Conservation (phyloP, 2,113 vertebrate genomes). For the Corapipo altera region DNA sequence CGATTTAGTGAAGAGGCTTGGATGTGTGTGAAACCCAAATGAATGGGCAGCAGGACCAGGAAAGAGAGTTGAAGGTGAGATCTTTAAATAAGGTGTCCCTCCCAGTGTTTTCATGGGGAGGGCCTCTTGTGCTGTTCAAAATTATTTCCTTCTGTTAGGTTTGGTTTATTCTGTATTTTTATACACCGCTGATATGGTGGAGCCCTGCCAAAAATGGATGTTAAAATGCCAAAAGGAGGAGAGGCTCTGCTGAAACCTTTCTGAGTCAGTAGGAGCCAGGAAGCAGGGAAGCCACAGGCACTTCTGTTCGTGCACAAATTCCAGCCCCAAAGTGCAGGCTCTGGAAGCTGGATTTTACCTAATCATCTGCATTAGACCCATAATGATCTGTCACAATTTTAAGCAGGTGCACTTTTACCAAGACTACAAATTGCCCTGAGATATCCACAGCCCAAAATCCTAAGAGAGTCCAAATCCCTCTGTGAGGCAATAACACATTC, state of each 20-base stretch:
- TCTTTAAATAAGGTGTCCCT: background rate
- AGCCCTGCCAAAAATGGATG: background rate
- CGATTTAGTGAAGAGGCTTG: background rate
- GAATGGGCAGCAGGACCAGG: background rate
- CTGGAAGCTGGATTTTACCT: background rate
- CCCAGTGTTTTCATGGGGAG: background rate
- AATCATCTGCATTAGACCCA: background rate
- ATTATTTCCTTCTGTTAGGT: background rate
- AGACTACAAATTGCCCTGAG: background rate
- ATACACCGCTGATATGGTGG: rapidly evolving
- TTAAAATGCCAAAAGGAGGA: background rate
- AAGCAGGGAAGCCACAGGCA: background rate
- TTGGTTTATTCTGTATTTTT: background rate
- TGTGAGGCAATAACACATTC: background rate
- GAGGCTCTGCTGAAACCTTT: background rate
- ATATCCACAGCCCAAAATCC: background rate
- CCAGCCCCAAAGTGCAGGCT: background rate
- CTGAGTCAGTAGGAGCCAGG: background rate
- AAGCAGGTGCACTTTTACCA: background rate
- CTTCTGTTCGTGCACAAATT: background rate
- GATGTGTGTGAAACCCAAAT: background rate
- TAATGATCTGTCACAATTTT: background rate
- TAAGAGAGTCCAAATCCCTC: background rate
- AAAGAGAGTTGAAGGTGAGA: background rate
- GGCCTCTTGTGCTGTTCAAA: background rate